phyloP scores from a whole-genome alignment of 2,888 invertebrate species.

The Anthrax anthrax region DNA sequence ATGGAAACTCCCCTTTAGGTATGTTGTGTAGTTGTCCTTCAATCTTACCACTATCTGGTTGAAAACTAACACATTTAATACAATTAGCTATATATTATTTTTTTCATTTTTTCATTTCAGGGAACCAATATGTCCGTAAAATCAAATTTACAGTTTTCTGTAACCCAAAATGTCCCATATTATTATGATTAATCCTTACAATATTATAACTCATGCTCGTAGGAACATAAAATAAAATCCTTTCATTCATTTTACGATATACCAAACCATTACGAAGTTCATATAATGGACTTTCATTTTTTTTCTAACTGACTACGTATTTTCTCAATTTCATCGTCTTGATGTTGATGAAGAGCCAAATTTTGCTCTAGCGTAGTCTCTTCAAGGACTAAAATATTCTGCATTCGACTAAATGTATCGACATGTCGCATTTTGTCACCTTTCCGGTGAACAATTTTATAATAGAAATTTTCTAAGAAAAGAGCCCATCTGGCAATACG shows the following conservation, averaged over 20 bases:
- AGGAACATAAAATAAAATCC: constrained; percentile 7
- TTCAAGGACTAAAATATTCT: constrained; percentile 14
- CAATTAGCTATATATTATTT: constrained; percentile 26
- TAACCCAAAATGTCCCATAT: constrained; percentile 16
- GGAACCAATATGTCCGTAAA: constrained; percentile 17
- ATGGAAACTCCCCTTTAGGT: not conserved
- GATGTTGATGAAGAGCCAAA: constrained; percentile 12
- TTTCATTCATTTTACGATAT: not conserved
- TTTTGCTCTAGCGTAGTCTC: constrained; percentile 15
- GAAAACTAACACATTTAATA: constrained; percentile 22
- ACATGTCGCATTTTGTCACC: constrained; percentile 17
- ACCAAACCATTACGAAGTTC: constrained; percentile 2
- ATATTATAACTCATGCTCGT: constrained; percentile 4
- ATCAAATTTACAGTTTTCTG: constrained; percentile 15
- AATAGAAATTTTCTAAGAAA: constrained; percentile 16
- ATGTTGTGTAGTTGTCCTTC: not conserved
- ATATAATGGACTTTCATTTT: constrained; percentile 1
- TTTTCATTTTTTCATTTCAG: constrained; percentile 22
- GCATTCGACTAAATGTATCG: constrained; percentile 15
- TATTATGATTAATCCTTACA: constrained; percentile 13
- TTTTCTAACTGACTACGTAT: constrained; percentile 8
- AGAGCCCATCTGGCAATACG: constrained; percentile 20
- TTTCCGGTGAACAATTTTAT: constrained; percentile 14
- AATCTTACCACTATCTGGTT: constrained; percentile 17
- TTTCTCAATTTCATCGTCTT: constrained; percentile 11